These are phyloP conservation scores for Oryctolagus cuniculus DNA, from an alignment of 2,113 vertebrate species.

Conservation along the genomic window DNA sequence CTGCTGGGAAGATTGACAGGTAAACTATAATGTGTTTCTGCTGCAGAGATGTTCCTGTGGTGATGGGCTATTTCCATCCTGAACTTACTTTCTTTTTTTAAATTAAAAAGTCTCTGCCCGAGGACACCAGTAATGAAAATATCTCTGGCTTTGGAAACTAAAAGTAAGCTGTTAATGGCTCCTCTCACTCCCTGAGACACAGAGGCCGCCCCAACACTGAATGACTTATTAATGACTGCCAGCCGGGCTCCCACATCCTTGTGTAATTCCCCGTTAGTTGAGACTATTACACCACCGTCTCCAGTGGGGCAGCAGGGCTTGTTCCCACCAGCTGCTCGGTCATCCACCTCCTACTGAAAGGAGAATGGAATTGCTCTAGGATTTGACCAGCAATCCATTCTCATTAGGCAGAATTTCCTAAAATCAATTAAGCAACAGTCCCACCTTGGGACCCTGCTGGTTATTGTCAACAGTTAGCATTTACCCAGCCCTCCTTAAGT, in stretches of 20 bases:
- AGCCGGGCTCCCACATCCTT: slow-evolving; percentile 17
- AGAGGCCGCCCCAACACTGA: slow-evolving; percentile 21
- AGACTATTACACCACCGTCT: slow-evolving; percentile 11
- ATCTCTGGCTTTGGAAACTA: slow-evolving; percentile 59
- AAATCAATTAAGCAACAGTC: not conserved
- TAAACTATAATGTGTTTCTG: slow-evolving; percentile 56
- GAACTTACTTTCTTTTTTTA: slow-evolving; percentile 66
- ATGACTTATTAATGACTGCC: slow-evolving; percentile 55
- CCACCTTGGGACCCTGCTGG: not conserved
- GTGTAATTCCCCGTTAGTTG: slow-evolving; percentile 18
- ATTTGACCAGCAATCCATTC: slow-evolving; percentile 27
- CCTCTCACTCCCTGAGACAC: slow-evolving; percentile 57
- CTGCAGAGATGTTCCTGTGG: slow-evolving; percentile 48
- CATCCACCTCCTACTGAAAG: fast-evolving
- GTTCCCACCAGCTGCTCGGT: not conserved
- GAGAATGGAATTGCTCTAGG: not conserved
- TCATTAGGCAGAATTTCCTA: not conserved
- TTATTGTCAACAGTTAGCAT: not conserved
- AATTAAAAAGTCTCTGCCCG: slow-evolving; percentile 70
- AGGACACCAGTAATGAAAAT: slow-evolving; percentile 69
- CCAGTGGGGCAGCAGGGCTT: not conserved
- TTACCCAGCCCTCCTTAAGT: not conserved
- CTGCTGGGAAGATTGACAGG: slow-evolving; percentile 70
- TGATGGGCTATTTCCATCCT: slow-evolving; percentile 65
- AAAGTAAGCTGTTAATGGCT: slow-evolving; percentile 54